These are phyloP conservation scores for Acanthornis magna DNA, from an alignment of 2,797 vertebrate genomes.

Conservation along the genomic window DNA sequence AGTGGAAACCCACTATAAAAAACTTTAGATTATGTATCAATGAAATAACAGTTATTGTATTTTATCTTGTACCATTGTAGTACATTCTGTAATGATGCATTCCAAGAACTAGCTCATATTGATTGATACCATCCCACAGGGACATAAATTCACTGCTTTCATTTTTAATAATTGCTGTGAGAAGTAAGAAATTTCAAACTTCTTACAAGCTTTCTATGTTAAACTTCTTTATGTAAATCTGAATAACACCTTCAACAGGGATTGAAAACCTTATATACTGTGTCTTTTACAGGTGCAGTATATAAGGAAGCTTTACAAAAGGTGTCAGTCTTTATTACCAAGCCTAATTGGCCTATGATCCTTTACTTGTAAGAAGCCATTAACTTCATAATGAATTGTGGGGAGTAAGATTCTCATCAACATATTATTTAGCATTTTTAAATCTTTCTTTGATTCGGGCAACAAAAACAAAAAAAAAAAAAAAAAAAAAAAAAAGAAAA, in stretches of 20 bases:
- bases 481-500: neutral
- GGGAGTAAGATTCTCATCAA: neutral
- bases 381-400: neutral
- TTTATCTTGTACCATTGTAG: neutral
- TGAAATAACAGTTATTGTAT: neutral
- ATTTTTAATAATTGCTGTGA: neutral
- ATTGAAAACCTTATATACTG: too few relatives aligned
- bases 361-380: neutral
- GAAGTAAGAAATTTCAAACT: neutral
- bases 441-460: neutral
- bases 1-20: neutral
- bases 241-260: neutral
- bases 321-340: neutral
- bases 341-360: neutral
- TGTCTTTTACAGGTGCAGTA: neutral
- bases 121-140: neutral
- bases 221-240: neutral
- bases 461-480: neutral
- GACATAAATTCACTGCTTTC: neutral
- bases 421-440: neutral
- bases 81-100: neutral
- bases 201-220: neutral
- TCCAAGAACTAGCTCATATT: too few relatives aligned
- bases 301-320: neutral
- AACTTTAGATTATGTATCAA: neutral